Evolutionary conservation across 2,888 invertebrate species (phyloP), one percentile per base, ranked within the genome.

Genomic region (Leptarthrus brevirostris): DNA sequence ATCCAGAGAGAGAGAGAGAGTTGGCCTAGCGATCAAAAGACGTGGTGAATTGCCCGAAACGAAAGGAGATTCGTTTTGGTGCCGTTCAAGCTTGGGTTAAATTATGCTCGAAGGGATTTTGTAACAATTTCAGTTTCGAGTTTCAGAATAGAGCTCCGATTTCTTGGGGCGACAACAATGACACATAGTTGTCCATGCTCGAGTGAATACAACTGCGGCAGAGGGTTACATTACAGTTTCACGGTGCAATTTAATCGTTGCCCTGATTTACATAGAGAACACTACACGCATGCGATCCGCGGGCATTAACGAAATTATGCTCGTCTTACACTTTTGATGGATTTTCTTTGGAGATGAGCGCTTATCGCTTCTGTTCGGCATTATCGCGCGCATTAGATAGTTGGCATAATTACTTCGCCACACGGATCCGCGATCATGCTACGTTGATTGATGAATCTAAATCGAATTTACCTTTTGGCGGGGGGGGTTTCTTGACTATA

Each of bases 111-210:
- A 34, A 58, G 36, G 36, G 58, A 58, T 58, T 58, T 58, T 58
- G 58, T 58, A 58, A 58, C 58, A 58, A 36, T 58, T 34, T 58
- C 58, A 20, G 58, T 58, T 10, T 58, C 58, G 12, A 2, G 58
- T 58, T 58, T 36, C 58, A 8, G 30, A 4, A 3, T 24, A 8
- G 30, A 26, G 34, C 2, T 58, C 18, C 14, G 30, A 34, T 36
- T 16, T 18, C 49, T 18, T 6, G 1, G 18, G 5, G 3, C 18
- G 36, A 36, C 36, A 1, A 56, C 30, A 34, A 14, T 24, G 8
- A 16, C 30, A 18, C 16, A 8, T 8, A n/a, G 26, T 54, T 22
- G 26, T 22, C 26, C 24, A 58, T 36, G 58, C 58, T 58, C 36
- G 36, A 20, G 18, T 18, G 58, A 18, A 34, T 34, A 10, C 16